Conservation (phyloP, 2,797 vertebrate species). For the Pangasius krempfi region DNA sequence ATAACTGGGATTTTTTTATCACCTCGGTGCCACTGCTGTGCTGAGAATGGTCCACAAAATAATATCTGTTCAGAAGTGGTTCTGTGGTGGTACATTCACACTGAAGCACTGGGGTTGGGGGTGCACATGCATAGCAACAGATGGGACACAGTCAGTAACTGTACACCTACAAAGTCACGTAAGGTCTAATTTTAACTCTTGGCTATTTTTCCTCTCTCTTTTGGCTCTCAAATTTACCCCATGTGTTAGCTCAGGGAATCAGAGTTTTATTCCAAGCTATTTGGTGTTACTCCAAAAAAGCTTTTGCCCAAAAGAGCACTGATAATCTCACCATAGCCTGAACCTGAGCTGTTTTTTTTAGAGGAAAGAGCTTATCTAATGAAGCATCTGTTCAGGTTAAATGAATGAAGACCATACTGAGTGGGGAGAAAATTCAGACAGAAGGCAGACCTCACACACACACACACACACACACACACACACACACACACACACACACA, state of each 20-base stretch:
- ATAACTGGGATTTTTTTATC: not conserved
- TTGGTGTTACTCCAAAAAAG: slow-evolving; percentile 73
- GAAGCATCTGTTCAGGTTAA: slow-evolving; percentile 37
- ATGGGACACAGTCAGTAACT: slow-evolving; percentile 15
- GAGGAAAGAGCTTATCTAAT: slow-evolving; percentile 66
- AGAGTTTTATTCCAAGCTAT: slow-evolving; percentile 62
- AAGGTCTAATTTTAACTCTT: slow-evolving; percentile 16
- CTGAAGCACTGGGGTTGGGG: not conserved
- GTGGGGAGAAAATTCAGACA: not conserved
- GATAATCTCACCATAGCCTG: slow-evolving; percentile 69
- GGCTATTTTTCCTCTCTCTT: slow-evolving; percentile 23
- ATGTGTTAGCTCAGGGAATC: slow-evolving; percentile 50
- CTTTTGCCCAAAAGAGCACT: slow-evolving; percentile 68
- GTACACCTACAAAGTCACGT: slow-evolving; percentile 4
- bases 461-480: not conserved
- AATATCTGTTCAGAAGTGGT: not conserved
- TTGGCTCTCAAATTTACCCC: slow-evolving; percentile 33
- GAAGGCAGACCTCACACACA: not conserved
- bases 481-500: not conserved
- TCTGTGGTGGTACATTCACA: not conserved
- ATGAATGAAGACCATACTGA: slow-evolving; percentile 25
- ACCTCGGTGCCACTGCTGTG: not conserved
- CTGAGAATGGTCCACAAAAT: not conserved
- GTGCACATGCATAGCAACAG: not conserved
- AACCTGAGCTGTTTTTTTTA: slow-evolving; percentile 70